A percentile compares a stretch with the other conserved stretches of the same genome.
These are phyloP conservation scores for Camelus dromedarius DNA, from an alignment of 2,113 vertebrate genomes.

Conservation along the genomic window DNA sequence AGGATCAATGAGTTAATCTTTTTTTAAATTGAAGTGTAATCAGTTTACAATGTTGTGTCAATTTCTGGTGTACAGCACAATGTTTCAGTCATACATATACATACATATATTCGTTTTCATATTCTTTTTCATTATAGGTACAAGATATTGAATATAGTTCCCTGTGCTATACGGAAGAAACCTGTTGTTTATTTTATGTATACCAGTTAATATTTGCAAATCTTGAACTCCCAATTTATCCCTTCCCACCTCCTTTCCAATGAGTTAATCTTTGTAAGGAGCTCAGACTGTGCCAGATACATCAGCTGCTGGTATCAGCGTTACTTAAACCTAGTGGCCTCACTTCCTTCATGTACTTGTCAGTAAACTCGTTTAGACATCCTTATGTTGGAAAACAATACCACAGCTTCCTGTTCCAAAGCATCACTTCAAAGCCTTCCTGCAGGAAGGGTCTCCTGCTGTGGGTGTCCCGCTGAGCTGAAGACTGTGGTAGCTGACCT, in stretches of 20 bases:
- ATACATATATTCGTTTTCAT: not conserved
- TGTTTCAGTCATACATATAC: not conserved
- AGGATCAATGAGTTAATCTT: no score
- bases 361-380: not conserved
- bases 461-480: not conserved
- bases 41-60: not conserved
- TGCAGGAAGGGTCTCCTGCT: not conserved
- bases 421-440: not conserved
- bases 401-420: not conserved
- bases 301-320: not conserved
- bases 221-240: no score
- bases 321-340: not conserved
- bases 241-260: no score
- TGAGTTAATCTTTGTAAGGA: not conserved
- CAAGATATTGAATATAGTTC: no score
- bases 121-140: no score
- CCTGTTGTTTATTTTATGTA: no score
- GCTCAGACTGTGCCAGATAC: not conserved
- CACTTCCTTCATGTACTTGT: not conserved
- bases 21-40: not conserved
- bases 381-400: accelerated
- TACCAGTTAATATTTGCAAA: no score
- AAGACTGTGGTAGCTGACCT: no score
- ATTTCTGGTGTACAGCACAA: not conserved
- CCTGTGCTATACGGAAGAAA: no score